Conservation (phyloP, 2,797 vertebrate species). For the Paramormyrops hopkinsi region DNA sequence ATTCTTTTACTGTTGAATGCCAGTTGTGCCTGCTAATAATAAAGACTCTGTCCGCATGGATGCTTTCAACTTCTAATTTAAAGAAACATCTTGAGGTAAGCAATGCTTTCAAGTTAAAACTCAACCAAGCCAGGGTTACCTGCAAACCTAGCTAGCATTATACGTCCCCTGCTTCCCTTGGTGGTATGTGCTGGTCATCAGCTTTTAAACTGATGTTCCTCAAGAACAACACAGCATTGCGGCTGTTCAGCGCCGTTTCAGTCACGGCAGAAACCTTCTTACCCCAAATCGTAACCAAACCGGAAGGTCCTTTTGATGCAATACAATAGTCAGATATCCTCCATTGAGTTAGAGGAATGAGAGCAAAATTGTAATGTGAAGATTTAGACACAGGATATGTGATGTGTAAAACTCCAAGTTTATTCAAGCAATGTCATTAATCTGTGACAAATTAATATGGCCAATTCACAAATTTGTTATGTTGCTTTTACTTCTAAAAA, state of each 20-base stretch:
- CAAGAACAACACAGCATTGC: background rate
- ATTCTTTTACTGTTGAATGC: background rate
- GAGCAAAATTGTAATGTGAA: background rate
- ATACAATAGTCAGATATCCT: background rate
- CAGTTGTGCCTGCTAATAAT: background rate
- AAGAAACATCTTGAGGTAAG: background rate
- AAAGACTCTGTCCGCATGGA: background rate
- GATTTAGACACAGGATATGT: background rate
- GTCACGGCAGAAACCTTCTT: background rate
- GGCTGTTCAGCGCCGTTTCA: background rate
- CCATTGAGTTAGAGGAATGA: background rate
- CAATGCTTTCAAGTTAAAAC: background rate
- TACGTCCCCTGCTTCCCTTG: background rate
- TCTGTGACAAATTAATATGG: background rate
- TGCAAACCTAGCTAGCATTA: background rate
- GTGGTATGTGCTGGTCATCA: background rate
- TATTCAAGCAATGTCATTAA: background rate
- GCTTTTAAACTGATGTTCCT: background rate
- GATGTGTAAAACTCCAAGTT: background rate
- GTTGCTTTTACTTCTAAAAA: background rate
- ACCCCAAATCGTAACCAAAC: background rate
- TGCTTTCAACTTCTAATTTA: background rate
- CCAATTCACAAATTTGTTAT: background rate
- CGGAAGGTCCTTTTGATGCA: background rate
- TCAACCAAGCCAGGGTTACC: background rate